Evolutionary conservation across 2,888 invertebrate species (phyloP).

Genomic region (Auanema freiburgensis): DNA sequence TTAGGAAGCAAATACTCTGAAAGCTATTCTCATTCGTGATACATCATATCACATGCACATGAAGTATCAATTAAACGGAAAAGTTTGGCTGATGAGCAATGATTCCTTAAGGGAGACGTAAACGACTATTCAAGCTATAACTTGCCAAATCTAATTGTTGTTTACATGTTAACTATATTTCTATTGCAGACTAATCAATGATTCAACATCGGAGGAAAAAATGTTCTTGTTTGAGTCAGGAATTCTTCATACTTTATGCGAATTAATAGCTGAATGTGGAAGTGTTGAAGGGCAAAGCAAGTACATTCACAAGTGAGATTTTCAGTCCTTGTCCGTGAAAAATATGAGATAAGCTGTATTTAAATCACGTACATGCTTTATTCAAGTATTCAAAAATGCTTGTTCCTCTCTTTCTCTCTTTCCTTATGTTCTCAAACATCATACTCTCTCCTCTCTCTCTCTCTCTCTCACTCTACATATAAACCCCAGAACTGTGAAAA

Average conservation of each 20-base stretch:
- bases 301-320: not conserved
- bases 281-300: conserved; percentile 33
- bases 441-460: no score
- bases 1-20: not conserved
- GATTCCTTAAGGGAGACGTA: not conserved
- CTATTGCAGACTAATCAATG: conserved; percentile 45
- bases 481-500: no score
- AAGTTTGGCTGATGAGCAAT: conserved; percentile 3
- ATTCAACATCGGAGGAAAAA: conserved; percentile 46
- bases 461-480: no score
- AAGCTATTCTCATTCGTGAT: conserved; percentile 12
- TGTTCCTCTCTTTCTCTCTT: not conserved
- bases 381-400: not conserved
- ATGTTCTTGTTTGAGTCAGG: conserved; percentile 44
- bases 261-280: conserved; percentile 45
- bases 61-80: not conserved
- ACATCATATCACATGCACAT: conserved; percentile 13
- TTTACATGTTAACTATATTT: not conserved
- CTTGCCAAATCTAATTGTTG: not conserved
- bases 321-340: not conserved
- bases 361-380: not conserved
- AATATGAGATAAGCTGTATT: not conserved
- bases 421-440: no score
- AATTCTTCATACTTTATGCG: conserved; percentile 49
- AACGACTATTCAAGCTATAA: not conserved